phyloP scores from a whole-genome alignment of 2,888 invertebrate genomes.

The Dicyrtoma fusca region DNA sequence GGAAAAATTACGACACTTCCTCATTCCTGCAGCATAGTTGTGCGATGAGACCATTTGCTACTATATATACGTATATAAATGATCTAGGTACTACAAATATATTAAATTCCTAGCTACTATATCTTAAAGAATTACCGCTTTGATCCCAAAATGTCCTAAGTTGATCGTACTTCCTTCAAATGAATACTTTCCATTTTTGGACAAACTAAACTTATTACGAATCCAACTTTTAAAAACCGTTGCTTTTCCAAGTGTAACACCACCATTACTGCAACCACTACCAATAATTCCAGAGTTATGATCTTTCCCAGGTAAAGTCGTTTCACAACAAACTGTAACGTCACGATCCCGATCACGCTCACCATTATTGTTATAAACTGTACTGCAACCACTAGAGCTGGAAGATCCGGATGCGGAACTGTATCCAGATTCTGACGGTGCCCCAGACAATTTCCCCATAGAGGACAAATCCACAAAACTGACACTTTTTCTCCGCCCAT shows the following conservation, averaged over 20 bases:
- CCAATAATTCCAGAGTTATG: not conserved
- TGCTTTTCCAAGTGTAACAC: slow-evolving; percentile 48
- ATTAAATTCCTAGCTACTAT: too few species aligned
- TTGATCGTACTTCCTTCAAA: slow-evolving; percentile 49
- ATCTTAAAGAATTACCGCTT: slow-evolving; percentile 51
- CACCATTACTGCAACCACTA: slow-evolving; percentile 11
- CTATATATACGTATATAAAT: too few species aligned
- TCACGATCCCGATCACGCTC: slow-evolving; percentile 13
- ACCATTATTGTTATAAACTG: slow-evolving; percentile 21
- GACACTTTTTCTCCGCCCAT: slow-evolving; percentile 48
- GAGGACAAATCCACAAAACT: slow-evolving; percentile 52
- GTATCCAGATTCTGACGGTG: slow-evolving; percentile 45
- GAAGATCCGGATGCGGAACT: slow-evolving; percentile 42
- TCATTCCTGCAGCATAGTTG: too few species aligned
- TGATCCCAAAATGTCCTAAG: slow-evolving; percentile 52
- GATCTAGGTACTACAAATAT: too few species aligned
- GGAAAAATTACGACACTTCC: too few species aligned
- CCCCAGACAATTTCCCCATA: slow-evolving; percentile 40
- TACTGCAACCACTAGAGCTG: slow-evolving; percentile 40
- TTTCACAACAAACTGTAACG: slow-evolving; percentile 33
- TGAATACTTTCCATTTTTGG: slow-evolving; percentile 54
- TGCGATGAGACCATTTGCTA: too few species aligned
- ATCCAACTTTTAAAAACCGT: slow-evolving; percentile 56
- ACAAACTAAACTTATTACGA: slow-evolving; percentile 54
- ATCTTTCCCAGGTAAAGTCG: slow-evolving; percentile 14